Conservation (phyloP, 30 jellyfish, hydroid and myxozoan species). For the Haliclystus octoradiatus region DNA sequence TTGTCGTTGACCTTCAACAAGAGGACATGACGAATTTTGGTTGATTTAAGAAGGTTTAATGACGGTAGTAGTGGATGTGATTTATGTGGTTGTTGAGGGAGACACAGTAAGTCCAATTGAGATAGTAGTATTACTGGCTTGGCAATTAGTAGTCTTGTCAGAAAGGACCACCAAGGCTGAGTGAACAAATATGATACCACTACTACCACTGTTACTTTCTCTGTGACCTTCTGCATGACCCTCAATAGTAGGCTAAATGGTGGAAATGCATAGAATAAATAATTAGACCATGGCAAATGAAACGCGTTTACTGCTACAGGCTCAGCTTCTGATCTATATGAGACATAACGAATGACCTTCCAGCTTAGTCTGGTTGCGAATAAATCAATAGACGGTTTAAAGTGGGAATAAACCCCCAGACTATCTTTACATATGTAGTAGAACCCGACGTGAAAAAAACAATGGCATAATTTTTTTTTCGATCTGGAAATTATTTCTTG, state of each 20-base stretch:
- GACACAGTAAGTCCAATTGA: slow-evolving; percentile 11
- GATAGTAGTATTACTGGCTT: neutral
- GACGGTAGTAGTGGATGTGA: too few relatives aligned
- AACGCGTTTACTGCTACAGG: slow-evolving; percentile 17
- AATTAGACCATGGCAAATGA: neutral
- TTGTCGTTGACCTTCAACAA: neutral
- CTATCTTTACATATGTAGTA: too few relatives aligned
- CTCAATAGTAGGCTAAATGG: neutral
- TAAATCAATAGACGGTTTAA: too few relatives aligned
- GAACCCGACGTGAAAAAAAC: too few relatives aligned
- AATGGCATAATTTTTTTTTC: too few relatives aligned
- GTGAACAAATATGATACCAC: slow-evolving; percentile 18
- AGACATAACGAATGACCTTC: slow-evolving; percentile 12
- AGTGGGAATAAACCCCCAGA: too few relatives aligned
- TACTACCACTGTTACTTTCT: slow-evolving; percentile 18
- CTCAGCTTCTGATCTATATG: slow-evolving; percentile 22
- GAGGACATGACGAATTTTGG: neutral
- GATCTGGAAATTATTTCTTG: too few relatives aligned
- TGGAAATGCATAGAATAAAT: slow-evolving; percentile 12
- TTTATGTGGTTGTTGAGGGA: too few relatives aligned
- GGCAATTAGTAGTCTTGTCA: neutral
- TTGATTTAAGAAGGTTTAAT: neutral
- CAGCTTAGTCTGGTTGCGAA: too few relatives aligned
- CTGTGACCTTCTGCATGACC: slow-evolving; percentile 8
- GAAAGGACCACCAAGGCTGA: too few relatives aligned